Base-by-base conservation (phyloP, 2,797 vertebrate species). In the Melanotaenia pygmaea region DNA sequence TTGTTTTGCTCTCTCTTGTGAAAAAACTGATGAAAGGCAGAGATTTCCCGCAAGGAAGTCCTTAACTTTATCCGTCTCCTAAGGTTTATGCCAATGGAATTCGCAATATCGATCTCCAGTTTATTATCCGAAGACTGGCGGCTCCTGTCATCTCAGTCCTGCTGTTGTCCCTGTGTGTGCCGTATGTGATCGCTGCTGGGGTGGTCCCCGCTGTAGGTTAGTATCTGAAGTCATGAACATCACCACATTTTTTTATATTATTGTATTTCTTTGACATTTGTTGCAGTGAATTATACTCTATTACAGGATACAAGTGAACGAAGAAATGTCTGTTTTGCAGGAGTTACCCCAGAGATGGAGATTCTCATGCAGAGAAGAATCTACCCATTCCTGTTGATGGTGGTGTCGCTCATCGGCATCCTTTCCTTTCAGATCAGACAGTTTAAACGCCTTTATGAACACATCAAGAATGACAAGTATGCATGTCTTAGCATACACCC, bases 391-490 rank as follows among this genome's bases (percentile, higher is more conserved):
- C 93, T 99, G 64, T 86, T 99, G 79, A 99, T 99, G 98, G 96
- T 99, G 26, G 97, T 97, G 75, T 96, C 98, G 14, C 94, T 99
- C 80, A 96, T 99, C 86, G 98, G 95, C 81, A 97, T 99, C 89
- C 91, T 99, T 24, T 99, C 97, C 88, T 99, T 99, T 92, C 98
- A 99, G 93, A 96, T 99, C 80, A 96, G 97, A 82, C 98, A 99
- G 88, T 99, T 99, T 89, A 99, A 98, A 95, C 98, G 98, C 86
- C 98, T 99, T 93, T 99, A 99, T 83, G 98, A 99, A 88, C 98
- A 99, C 92, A 99, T 99, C 91, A 99, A 99, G 93, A 99, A 99
- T n/a, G 98, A 99, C 94, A 99, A 99, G 98, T 99, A 91, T 93
- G 96, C 13, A 22, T 62, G 3, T 34, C 56, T 63, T 1, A 45